Evolutionary conservation across 2,888 invertebrate species (phyloP), one percentile per base, ranked within the genome.

Genomic region (Drosophila recens): DNA sequence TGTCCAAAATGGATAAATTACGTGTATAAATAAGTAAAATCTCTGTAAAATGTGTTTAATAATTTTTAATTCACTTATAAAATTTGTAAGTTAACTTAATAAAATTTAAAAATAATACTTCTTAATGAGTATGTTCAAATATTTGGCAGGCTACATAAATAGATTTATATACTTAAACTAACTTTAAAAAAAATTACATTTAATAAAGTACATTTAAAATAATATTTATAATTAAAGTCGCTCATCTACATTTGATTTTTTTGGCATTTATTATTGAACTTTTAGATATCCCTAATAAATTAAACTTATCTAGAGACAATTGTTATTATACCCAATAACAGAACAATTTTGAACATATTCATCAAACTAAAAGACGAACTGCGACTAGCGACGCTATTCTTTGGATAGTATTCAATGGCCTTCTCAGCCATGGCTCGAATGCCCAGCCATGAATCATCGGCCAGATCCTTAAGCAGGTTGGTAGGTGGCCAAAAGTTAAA

Each of bases 401-500:
- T 13, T 0, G 82, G 79, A 58, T 87, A 82, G 9, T 81, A 87
- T 0, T 79, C 59, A 27, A 90, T 81, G 13, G 90, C 82, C 58
- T 81, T 89, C 13, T 79, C 61, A 45, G 90, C 90, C 91, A 92
- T 88, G 42, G 90, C 91, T 15, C 79, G 82, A 30, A 92, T 88
- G 30, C 92, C 92, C 46, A 83, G 36, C 94, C 95, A 96, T 4
- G 95, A 94, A 79, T 95, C 95, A 0, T 80, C 67, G 13, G 94
- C 94, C 0, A 95, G 93, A 20, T 93, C 93, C 34, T 92, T 81
- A 66, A 96, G 95, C 68, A 93, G 93, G 0, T 85, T 79, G 0
- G 94, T 93, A 2, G 94, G 91, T 0, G 95, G 92, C 80, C 94
- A 93, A 87, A 95, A 96, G 3, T 94, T 95, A 4, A 86, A 82